Conservation (phyloP, 2,888 invertebrate genomes). For the Plusia festucae region DNA sequence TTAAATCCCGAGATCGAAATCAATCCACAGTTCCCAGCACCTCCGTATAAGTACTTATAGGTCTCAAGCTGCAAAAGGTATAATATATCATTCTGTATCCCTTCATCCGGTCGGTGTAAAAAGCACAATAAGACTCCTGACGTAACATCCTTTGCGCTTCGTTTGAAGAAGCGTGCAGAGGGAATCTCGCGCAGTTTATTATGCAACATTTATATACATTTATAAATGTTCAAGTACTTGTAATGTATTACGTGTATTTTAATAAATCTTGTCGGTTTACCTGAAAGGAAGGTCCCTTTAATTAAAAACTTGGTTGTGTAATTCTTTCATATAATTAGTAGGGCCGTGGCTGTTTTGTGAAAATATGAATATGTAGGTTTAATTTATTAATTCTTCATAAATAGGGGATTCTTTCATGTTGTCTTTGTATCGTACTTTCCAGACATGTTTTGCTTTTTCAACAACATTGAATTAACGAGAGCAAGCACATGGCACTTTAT, state of each 20-base stretch:
- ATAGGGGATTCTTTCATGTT: too few relatives aligned
- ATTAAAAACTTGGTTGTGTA: too few relatives aligned
- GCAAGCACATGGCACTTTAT: too few relatives aligned
- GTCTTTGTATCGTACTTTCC: too few relatives aligned
- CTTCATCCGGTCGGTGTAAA: constrained; percentile 48
- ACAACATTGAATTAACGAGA: too few relatives aligned
- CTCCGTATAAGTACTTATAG: background rate
- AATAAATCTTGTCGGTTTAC: background rate
- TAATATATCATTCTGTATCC: constrained; percentile 35
- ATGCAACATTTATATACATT: constrained; percentile 1
- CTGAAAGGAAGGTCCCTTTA: background rate
- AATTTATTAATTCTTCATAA: too few relatives aligned
- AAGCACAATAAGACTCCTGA: constrained; percentile 47
- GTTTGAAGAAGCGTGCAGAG: constrained; percentile 39
- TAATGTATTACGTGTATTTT: background rate
- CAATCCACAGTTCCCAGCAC: background rate
- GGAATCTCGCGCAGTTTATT: constrained; percentile 31
- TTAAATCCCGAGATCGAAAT: background rate
- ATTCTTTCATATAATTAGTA: too few relatives aligned
- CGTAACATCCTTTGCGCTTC: constrained; percentile 47
- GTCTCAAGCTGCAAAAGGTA: constrained; percentile 4
- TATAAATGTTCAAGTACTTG: background rate
- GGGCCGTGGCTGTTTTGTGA: too few relatives aligned
- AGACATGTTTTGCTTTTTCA: too few relatives aligned
- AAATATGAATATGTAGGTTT: too few relatives aligned